Percentiles rank a stretch among this genome's conserved stretches.
phyloP scores from a whole-genome alignment of 2,797 vertebrate genomes.

The Aselliscus stoliczkanus region DNA sequence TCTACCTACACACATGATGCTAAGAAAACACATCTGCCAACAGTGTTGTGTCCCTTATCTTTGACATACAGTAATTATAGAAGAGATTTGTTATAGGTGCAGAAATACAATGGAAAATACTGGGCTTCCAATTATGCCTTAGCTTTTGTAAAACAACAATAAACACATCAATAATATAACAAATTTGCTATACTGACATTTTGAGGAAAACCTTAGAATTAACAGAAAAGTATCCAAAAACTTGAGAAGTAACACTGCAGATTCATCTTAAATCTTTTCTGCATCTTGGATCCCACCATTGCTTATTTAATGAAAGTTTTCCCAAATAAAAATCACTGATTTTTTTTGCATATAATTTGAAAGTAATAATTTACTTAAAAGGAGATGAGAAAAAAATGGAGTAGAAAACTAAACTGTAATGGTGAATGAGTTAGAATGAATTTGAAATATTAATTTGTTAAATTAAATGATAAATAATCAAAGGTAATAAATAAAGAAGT shows the following conservation, averaged over 20 bases:
- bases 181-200: background rate
- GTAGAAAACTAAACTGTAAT: background rate
- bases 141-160: background rate
- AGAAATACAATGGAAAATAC: background rate
- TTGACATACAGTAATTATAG: background rate
- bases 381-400: background rate
- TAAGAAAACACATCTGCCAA: background rate
- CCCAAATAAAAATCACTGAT: background rate
- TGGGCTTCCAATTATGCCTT: background rate
- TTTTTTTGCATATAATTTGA: background rate
- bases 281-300: fast-evolving
- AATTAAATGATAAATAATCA: background rate
- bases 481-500: background rate
- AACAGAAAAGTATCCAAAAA: background rate
- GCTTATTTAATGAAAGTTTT: background rate
- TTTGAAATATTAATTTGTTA: background rate
- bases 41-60: background rate
- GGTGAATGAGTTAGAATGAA: background rate
- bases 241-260: background rate
- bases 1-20: background rate
- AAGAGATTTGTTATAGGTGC: background rate
- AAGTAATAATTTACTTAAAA: background rate
- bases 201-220: background rate
- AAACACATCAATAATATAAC: background rate
- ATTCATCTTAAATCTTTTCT: background rate